These are phyloP conservation scores for Ailuropoda melanoleuca DNA, from an alignment of 2,113 vertebrate genomes.

Conservation along the genomic window DNA sequence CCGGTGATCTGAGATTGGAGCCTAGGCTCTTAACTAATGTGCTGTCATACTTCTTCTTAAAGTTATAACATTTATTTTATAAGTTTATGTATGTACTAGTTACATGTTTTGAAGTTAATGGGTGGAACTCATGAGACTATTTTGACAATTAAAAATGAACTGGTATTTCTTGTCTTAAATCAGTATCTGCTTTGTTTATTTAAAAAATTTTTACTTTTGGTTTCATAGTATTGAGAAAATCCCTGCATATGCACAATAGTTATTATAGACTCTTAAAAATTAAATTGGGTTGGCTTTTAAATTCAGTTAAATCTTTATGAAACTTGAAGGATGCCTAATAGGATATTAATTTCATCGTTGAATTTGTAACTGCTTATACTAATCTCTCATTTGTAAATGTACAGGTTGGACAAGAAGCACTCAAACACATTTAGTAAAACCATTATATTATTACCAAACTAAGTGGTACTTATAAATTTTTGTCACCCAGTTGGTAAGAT, in stretches of 20 bases:
- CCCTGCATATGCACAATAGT: neutral
- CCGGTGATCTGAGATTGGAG: neutral
- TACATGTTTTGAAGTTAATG: neutral
- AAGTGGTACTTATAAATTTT: neutral
- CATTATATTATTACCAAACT: neutral
- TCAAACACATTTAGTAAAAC: neutral
- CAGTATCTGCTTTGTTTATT: neutral
- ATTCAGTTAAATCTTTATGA: slow-evolving; percentile 6
- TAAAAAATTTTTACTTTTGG: neutral
- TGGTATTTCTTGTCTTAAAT: neutral
- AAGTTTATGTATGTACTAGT: neutral
- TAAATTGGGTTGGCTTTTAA: neutral
- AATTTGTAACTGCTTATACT: neutral
- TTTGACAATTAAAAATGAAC: neutral
- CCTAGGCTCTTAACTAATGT: neutral
- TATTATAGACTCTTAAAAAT: neutral
- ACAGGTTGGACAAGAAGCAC: neutral
- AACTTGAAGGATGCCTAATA: neutral
- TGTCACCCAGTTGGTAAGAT: neutral
- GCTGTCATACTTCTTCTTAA: neutral
- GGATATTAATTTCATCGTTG: neutral
- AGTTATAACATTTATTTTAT: neutral
- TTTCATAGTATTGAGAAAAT: neutral
- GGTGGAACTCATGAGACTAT: neutral
- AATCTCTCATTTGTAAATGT: neutral